Evolutionary conservation across 2,797 vertebrate species (phyloP), one percentile per base, ranked within the genome.

Genomic region (Falco novaeseelandiae): DNA sequence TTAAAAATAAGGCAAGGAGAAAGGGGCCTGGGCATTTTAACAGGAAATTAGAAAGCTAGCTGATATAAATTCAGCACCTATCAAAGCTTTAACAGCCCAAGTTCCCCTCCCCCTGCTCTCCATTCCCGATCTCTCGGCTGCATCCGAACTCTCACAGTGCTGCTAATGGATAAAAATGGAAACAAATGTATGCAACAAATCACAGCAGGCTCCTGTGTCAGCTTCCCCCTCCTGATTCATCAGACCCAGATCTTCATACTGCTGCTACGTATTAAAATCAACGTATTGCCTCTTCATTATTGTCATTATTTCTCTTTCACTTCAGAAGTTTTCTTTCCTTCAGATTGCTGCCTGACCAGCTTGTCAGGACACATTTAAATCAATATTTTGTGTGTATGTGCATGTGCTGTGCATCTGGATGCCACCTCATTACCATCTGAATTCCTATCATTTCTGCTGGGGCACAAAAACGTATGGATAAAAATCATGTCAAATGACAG

Each of bases 271-370:
- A 97, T 96, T 95, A 96, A 97, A 97, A 96, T 96, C 95, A 97
- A 93, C 94, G 94, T 93, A 95, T 97, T 93, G 82, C 86, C 55
- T 96, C 94, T 94, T 97, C 90, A 95, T 97, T 90, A 96, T 80
- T 67, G 69, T 85, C 80, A 67, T 90, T 84, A 97, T 87, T 96
- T 91, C 83, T 96, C 87, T 96, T 89, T 93, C 93, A 90, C 72
- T 96, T 96, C 90, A 90, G 73, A 94, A 96, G 62, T 92, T 95
- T 94, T 77, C 83, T 87, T 96, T 91, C 78, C 88, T 93, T 78
- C 57, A 95, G 85, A 88, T 1, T 73, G 92, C 70, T 94, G 95
- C 92, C 80, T 96, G 88, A 87, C 89, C 92, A 93, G 80, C 91
- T 79, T 93, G 89, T 96, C 81, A 91, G 82, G 91, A 88, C 67